Conservation (phyloP, 2,113 vertebrate species). For the Sula dactylatra region DNA sequence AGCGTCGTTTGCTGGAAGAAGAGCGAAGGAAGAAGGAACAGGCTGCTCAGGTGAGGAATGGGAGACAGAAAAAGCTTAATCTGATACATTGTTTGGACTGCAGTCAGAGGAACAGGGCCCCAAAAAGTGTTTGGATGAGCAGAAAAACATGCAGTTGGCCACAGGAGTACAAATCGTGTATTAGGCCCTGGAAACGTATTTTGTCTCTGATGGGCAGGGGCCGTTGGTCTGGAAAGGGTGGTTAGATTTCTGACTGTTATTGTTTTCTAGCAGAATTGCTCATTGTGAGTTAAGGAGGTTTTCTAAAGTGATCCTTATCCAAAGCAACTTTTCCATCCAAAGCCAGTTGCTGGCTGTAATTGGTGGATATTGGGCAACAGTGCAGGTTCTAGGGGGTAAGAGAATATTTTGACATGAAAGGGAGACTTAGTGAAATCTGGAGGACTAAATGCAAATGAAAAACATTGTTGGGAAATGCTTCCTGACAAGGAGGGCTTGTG, state of each 20-base stretch:
- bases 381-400: neutral
- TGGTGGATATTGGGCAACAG: neutral
- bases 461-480: neutral
- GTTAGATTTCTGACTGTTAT: neutral
- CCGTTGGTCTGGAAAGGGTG: neutral
- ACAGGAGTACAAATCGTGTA: neutral
- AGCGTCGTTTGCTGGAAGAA: constrained; percentile 91
- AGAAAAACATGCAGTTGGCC: neutral
- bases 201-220: neutral
- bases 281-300: neutral
- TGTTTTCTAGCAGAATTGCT: neutral
- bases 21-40: constrained; percentile 95
- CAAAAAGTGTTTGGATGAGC: neutral
- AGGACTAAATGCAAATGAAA: neutral
- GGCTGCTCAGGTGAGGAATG: constrained; percentile 77
- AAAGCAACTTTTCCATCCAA: neutral
- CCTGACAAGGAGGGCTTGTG: neutral
- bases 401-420: neutral
- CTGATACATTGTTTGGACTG: neutral
- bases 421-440: neutral
- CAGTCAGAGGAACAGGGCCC: neutral
- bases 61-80: neutral
- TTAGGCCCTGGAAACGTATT: neutral
- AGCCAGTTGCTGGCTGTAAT: neutral
- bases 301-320: neutral